Evolutionary conservation across 2,113 vertebrate genomes (phyloP), one percentile per base, ranked within the genome.

Genomic region (Chamaea fasciata): DNA sequence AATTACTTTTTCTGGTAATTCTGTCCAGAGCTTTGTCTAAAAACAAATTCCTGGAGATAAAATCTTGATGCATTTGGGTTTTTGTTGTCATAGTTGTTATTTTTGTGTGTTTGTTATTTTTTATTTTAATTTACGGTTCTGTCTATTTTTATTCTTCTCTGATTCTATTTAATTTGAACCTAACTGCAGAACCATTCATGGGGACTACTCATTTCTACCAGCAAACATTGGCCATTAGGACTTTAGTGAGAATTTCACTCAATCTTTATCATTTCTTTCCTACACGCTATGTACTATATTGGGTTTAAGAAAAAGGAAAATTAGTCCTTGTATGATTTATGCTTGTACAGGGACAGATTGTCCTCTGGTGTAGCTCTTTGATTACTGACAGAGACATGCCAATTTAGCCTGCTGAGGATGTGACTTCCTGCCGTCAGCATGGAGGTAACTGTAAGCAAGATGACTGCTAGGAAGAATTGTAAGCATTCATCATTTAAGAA

Each of bases 401-500:
- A 89, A 60, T 96, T 93, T 89, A 81, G 47, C 60, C 60, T 87
- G 73, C 80, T 89, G 89, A 77, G 42, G 86, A 83, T 83, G 50
- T 74, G 83, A 94, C 88, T 96, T 94, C 73, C 75, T 78, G 85
- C 75, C 94, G 79, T 92, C 79, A 88, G 47, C 50, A 82, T 75
- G 60, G 52, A 89, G 56, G 73, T 69, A 87, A 73, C 57, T 24
- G 47, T 87, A 89, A 83, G 73, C 60, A 93, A 50, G 60, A 93
- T 78, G 70, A 92, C 83, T 96, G 94, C 92, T 56, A 90, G 63
- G 59, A 90, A 88, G 56, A 89, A 77, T 33, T 70, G 49, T 77
- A 87, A 80, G 35, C 56, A 83, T 92, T 90, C 52, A 83, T 93
- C 89, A 81, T 87, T 71, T 68, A 70, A 89, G 44, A 89, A 81